Evolutionary conservation across 2,113 vertebrate species (phyloP), one percentile per base, ranked within the genome.

Genomic region (Myanophis thanlyinensis): DNA sequence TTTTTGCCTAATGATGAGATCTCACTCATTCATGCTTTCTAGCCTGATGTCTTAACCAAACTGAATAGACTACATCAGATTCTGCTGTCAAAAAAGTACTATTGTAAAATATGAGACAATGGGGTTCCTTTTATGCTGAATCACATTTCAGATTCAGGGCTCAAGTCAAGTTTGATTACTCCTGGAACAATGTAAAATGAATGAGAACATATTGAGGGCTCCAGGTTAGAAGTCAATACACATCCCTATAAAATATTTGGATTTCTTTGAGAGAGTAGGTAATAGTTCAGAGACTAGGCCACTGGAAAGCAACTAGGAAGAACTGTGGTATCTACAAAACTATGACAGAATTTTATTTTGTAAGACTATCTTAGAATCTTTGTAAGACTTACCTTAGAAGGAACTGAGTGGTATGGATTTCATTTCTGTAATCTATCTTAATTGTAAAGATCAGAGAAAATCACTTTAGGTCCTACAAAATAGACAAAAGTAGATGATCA

Each of bases 381-480:
- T 25, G 23, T 8, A 25, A 56, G 23, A 56, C 2, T 56, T 0
- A 0, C 84, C 35, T 87, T 48, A 87, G 92, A 94, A 92, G 25
- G 80, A 48, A 23, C 27, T 92, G 13, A 27, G 51, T 73, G 89
- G 0, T 23, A 3, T 9, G 15, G 6, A 1, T 47, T 90, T 89
- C 51, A 53, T 3, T 73, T 95, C 91, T 91, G 91, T 27, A 84
- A 62, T 40, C 89, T 90, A 12, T 12, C 1, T 90, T 94, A 93
- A 93, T 93, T 89, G 85, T 52, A 30, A 62, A 92, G 59, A 56
- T 44, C 35, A 96, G 25, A 84, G 94, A 35, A 91, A 94, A 3
- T 80, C 92, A 62, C 2, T 10, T 44, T 20, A 87, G 85, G 80
- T 27, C 91, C 49, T 90, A 40, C 73, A 93, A 53, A 95, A 73